Conservation (phyloP, 2,797 vertebrate genomes). For the Ateles fusciceps region DNA sequence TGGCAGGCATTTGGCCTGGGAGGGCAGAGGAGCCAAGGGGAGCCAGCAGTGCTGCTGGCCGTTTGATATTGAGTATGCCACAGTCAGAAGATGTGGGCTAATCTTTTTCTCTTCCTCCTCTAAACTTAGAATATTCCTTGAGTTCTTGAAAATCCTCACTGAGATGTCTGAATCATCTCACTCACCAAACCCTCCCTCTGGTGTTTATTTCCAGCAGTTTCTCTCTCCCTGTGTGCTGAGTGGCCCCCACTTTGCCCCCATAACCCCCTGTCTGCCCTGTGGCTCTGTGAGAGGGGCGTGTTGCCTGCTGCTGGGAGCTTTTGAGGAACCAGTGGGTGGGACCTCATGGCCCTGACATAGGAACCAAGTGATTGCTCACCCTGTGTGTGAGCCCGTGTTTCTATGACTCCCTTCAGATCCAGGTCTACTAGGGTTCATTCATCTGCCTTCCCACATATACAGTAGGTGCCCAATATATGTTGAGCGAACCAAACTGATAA, state of each 20-base stretch:
- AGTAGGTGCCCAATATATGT: not conserved
- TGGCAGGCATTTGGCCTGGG: not conserved
- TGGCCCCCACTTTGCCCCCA: rapidly evolving
- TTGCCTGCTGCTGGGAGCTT: not conserved
- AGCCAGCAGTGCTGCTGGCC: not conserved
- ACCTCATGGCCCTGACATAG: too few relatives aligned
- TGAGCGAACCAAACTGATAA: not conserved
- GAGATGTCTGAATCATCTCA: not conserved
- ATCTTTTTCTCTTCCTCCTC: not conserved
- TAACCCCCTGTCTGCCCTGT: not conserved
- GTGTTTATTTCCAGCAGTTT: not conserved
- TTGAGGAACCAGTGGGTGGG: not conserved
- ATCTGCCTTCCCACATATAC: not conserved
- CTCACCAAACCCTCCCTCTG: not conserved
- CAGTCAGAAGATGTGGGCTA: not conserved
- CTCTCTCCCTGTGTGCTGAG: not conserved
- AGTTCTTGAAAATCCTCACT: conserved; percentile 37
- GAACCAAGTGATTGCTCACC: rapidly evolving
- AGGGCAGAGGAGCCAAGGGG: not conserved
- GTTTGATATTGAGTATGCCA: not conserved
- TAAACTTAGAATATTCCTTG: conserved; percentile 38
- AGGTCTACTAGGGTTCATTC: not conserved
- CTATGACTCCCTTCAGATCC: not conserved
- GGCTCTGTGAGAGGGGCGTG: not conserved
- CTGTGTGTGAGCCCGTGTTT: rapidly evolving